These are phyloP conservation scores for Botia almorhae DNA, from an alignment of 2,797 vertebrate genomes.

Conservation along the genomic window DNA sequence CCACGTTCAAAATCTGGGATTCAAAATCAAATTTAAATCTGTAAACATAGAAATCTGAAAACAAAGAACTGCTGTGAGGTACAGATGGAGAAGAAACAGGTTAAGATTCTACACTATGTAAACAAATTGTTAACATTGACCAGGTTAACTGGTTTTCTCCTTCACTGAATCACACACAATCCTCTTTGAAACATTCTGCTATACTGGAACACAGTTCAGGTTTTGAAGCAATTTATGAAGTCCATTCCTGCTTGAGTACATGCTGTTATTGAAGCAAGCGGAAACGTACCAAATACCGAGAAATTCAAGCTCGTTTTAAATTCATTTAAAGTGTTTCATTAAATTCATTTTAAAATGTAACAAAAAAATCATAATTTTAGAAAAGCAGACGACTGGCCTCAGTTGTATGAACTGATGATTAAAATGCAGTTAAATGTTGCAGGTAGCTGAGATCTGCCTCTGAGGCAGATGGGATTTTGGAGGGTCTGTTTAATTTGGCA, in stretches of 20 bases:
- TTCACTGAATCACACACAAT: not conserved
- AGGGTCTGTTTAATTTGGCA: slow-evolving; percentile 55
- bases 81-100: not conserved
- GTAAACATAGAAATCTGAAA: not conserved
- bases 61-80: too few relatives aligned
- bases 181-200: not conserved
- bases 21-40: not conserved
- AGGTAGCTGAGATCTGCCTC: slow-evolving; percentile 57
- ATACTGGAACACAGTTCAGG: not conserved
- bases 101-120: not conserved
- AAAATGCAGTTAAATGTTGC: slow-evolving; percentile 65
- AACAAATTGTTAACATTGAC: not conserved
- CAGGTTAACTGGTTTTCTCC: not conserved
- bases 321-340: not conserved
- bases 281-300: not conserved
- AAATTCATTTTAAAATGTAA: too few relatives aligned
- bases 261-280: not conserved
- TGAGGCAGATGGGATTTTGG: slow-evolving; percentile 56
- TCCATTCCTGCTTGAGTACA: not conserved
- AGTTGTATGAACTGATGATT: slow-evolving; percentile 55
- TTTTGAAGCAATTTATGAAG: not conserved
- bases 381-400: not conserved
- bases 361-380: too few relatives aligned
- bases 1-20: not conserved
- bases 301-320: not conserved